Evolutionary conservation across 1,140 invertebrate species (phyloP), one percentile per base, ranked within the genome.

Genomic region (Arion vulgaris): DNA sequence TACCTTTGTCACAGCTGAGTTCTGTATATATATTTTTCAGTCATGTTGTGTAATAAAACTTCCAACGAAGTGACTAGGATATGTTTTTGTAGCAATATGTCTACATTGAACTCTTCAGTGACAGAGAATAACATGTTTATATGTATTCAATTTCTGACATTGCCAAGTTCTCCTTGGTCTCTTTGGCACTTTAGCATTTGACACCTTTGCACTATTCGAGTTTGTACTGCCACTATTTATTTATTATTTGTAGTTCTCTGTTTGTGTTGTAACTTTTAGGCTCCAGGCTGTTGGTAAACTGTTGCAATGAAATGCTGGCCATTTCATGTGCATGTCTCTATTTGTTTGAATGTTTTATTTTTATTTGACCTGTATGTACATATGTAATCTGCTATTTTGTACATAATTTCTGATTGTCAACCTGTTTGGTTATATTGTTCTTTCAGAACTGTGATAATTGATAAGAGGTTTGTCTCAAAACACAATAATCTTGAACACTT

Each of bases 371-470:
- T 45, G 41, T 45, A 15, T 45, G 41, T 5, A 45, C 15, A 34
- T 71, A n/a, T 71, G 34, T 39, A 71, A 23, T 9, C 7, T 9
- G 38, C 68, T 13, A 39, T 34, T 17, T 71, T 36, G 38, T 39
- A 71, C 38, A 71, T 34, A 71, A 34, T 39, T 39, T 36, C 4
- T 34, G 4, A 34, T 36, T 39, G n/a, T 68, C 66, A n/a, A 9
- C 26, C n/a, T 68, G 66, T 36, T 23, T 34, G 32, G 17, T 71
- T 39, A 71, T 23, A 34, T 39, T 71, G 11, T 71, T 71, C 32
- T 71, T 71, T 71, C 68, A 71, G 38, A 71, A 32, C 68, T 71
- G 68, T 71, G 68, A 71, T 71, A 71, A 5, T 68, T 5, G 68
- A 39, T 11, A 34, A 23, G 17, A 32, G 68, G 32, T 68, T 71